Conservation (phyloP, 2,797 vertebrate genomes). For the Danio jaintianensis region DNA sequence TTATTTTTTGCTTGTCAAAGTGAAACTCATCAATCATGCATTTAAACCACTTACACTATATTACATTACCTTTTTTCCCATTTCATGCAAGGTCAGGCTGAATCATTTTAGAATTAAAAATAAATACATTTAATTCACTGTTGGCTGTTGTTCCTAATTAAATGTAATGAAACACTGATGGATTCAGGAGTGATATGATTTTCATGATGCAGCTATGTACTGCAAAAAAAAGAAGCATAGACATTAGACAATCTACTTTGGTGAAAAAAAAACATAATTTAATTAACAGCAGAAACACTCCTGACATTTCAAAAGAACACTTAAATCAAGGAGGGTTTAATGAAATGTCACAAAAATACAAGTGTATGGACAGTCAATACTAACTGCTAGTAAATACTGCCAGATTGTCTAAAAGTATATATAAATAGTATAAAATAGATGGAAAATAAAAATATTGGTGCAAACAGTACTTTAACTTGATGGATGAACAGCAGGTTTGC, state of each 20-base stretch:
- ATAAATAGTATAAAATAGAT: not conserved
- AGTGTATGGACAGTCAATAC: not conserved
- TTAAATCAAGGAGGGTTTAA: not conserved
- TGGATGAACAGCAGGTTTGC: not conserved
- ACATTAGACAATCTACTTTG: conserved; percentile 7
- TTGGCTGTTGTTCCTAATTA: conserved; percentile 1
- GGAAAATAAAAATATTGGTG: not conserved
- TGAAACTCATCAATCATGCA: not conserved
- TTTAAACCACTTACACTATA: not conserved
- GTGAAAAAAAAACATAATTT: not conserved
- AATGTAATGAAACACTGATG: not conserved
- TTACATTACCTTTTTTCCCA: not conserved
- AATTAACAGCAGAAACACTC: not conserved
- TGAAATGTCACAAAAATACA: conserved; percentile 2
- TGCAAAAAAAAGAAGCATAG: not conserved
- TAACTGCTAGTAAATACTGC: not conserved
- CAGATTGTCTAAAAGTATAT: not conserved
- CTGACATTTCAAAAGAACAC: not conserved
- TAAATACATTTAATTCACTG: not conserved
- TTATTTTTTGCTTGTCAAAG: not conserved
- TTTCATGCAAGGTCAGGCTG: conserved; percentile 21
- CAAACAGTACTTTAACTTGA: not conserved
- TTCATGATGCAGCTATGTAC: not conserved
- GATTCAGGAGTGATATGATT: not conserved
- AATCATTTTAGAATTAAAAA: conserved; percentile 8